Evolutionary conservation across 2,888 invertebrate genomes (phyloP), one percentile per base, ranked within the genome.

Genomic region (Agrotis clavis): DNA sequence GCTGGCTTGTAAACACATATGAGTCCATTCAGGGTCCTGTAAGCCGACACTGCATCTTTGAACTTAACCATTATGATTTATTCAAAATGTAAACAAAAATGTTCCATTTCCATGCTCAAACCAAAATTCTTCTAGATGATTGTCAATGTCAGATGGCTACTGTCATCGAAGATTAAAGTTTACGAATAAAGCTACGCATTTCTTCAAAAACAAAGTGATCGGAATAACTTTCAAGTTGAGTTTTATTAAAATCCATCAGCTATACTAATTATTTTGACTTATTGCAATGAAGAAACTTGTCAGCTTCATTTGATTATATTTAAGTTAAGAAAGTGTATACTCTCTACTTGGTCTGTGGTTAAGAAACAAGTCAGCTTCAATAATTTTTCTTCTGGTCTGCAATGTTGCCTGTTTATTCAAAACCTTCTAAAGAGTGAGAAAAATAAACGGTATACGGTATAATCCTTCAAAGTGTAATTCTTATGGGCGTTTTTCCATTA

Each of bases 1-100:
- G 97, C 91, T 18, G 98, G 98, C 92, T 99, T 99, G 86, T 98
- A 98, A 18, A 98, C 94, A 92, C 98, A 98, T 75, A 98, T 94
- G 11, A 98, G 88, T 41, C 99, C 98, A 92, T 97, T 98, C 66
- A 99, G 90, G 45, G 95, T 90, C 84, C 97, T 97, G 94, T 97
- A 98, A 4, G 97, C 97, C 53, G 94, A 88, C 51, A 95, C 95
- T 4, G 98, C 97, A 87, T 97, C 93, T 68, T 84, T 88, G 67
- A 93, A 87, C 65, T 92, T 92, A 53, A 92, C 92, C 96, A 96
- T 96, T 73, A 70, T 87, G 19, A 54, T 41, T 57, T 16, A 45
- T 11, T 25, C 67, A 13, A 18, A 62, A 16, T 25, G 41, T 77
- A 65, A 56, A 73, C 57, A 73, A 59, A 73, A 45, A 67, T 48